These are phyloP conservation scores for Syrphus vitripennis DNA, from an alignment of 2,888 invertebrate species.

Conservation along the genomic window DNA sequence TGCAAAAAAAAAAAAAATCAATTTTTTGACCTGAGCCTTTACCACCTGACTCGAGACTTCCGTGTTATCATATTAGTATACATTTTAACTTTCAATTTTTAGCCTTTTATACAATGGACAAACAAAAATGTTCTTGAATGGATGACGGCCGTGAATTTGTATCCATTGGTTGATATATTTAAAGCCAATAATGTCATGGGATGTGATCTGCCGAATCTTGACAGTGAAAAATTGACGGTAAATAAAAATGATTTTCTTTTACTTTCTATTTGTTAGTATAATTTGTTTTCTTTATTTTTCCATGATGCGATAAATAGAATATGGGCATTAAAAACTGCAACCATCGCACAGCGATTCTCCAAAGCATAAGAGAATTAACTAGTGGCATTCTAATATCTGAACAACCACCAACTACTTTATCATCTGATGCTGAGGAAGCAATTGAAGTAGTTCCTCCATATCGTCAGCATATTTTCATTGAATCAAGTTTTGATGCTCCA, in stretches of 20 bases:
- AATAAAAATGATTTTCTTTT: slow-evolving; percentile 75
- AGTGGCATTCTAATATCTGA: slow-evolving; percentile 72
- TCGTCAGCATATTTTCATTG: slow-evolving; percentile 81
- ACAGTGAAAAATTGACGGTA: slow-evolving; percentile 86
- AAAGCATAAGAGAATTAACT: slow-evolving; percentile 86
- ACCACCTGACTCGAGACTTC: background rate
- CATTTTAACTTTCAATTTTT: background rate
- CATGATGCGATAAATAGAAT: slow-evolving; percentile 82
- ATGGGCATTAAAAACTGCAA: slow-evolving; percentile 89
- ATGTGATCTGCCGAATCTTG: slow-evolving; percentile 85
- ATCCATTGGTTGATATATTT: slow-evolving; percentile 87
- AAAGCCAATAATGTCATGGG: slow-evolving; percentile 87
- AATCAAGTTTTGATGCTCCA: slow-evolving; percentile 86
- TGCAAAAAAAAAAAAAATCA: no score
- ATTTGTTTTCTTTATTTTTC: background rate
- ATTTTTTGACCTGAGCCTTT: background rate
- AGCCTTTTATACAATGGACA: slow-evolving; percentile 88
- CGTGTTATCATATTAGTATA: background rate
- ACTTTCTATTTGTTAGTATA: background rate
- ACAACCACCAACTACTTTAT: slow-evolving; percentile 44
- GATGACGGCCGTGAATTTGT: slow-evolving; percentile 89
- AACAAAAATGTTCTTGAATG: slow-evolving; percentile 87
- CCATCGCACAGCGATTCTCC: slow-evolving; percentile 86
- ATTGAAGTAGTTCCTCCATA: slow-evolving; percentile 1
- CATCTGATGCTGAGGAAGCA: slow-evolving; percentile 29